Base-by-base conservation (phyloP, 2,888 invertebrate species). In the Malacosoma neustria region DNA sequence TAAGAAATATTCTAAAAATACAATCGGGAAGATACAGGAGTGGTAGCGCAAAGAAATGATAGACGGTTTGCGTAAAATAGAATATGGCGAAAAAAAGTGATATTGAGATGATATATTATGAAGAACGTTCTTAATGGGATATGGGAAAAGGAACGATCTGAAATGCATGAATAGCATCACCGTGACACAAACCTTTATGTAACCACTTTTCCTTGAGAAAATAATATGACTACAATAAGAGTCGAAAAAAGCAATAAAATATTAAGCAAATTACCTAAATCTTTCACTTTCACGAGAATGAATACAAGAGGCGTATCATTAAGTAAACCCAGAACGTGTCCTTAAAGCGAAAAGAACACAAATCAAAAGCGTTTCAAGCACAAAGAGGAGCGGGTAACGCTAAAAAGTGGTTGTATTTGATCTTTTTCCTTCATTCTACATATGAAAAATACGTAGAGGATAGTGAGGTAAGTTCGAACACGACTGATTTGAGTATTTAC, bases 371-470 rank as follows among this genome's bases (percentile, higher is more conserved):
- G 22, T 22, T 22, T 22, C 22, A 9, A 2, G 22, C 22, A 7
- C 22, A 22, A 22, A 22, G 22, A 22, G 9, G 22, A 22, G 35
- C 14, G 35, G 11, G 35, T 30, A 30, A 35, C 30, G 30, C 30
- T 35, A 35, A 35, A 35, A 35, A 35, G 30, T 30, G 30, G 7
- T 11, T 30, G 14, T 14, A 11, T 35, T 35, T 35, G 35, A 35
- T 35, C 35, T 35, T 35, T 30, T 30, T 14, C 30, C 34, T 14
- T 35, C 15, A 22, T 9, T 22, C 5, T 22, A 22, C 22, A 22
- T 22, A 22, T 22, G 22, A 22, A 22, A 22, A 22, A 22, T 22
- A 22, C 9, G 22, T 22, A 22, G 22, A 9, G 22, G 22, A 22
- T 5, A 5, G 1, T 22, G 6, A 9, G 22, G 22, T 2, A 22